Evolutionary conservation across 1,140 invertebrate genomes (phyloP).

Genomic region (Gryllus bimaculatus): DNA sequence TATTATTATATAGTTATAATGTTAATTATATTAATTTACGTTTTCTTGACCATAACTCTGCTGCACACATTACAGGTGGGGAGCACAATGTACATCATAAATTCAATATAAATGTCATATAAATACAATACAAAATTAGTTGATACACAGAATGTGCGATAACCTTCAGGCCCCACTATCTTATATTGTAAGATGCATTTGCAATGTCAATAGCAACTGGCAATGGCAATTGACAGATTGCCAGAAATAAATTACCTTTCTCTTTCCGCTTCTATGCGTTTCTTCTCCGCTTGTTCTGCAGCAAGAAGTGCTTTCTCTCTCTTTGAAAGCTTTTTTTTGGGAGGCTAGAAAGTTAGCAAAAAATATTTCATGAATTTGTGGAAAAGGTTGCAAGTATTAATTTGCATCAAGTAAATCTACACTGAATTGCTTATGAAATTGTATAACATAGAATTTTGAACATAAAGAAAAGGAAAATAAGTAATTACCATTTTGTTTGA

Average conservation of each 20-base stretch:
- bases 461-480: too few species aligned
- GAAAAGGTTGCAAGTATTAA: too few species aligned
- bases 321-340: constrained; percentile 17
- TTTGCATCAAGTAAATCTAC: too few species aligned
- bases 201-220: neutral
- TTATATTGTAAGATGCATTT: neutral
- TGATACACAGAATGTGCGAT: too few species aligned
- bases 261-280: neutral
- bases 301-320: constrained; percentile 13
- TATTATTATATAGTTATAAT: too few species aligned
- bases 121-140: neutral
- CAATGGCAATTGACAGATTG: neutral
- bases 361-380: neutral
- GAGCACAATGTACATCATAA: neutral
- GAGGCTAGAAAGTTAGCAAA: neutral
- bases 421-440: too few species aligned
- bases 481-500: too few species aligned
- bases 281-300: constrained; percentile 11
- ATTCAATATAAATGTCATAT: neutral
- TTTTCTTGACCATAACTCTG: too few species aligned
- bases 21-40: too few species aligned
- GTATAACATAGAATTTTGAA: too few species aligned
- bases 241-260: constrained; percentile 9
- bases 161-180: neutral
- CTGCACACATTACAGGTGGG: neutral